Conservation (phyloP, 1,140 invertebrate genomes). For the Hestina assimilis region DNA sequence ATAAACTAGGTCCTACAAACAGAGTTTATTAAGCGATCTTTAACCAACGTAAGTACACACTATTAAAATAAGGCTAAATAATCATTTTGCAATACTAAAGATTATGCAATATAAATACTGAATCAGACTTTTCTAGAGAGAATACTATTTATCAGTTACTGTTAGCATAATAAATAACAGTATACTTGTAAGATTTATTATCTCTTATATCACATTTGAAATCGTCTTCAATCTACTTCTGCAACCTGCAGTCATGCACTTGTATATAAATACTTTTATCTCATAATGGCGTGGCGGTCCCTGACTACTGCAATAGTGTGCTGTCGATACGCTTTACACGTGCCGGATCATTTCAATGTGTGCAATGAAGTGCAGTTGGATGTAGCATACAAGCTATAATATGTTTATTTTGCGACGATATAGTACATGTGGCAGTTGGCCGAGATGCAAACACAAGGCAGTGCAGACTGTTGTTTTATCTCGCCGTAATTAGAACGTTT, state of each 20-base stretch:
- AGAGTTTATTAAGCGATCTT: conserved; percentile 11
- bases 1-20: conserved; percentile 15
- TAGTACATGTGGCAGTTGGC: conserved; percentile 38
- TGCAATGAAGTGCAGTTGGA: conserved; percentile 39
- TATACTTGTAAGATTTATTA: background rate
- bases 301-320: conserved; percentile 39
- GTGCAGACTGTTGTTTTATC: conserved; percentile 6
- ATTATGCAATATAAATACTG: background rate
- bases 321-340: conserved; percentile 53
- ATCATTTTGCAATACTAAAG: background rate
- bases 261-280: conserved; percentile 36
- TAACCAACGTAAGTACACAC: background rate
- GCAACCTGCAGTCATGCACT: conserved; percentile 26
- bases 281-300: conserved; percentile 34
- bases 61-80: background rate
- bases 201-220: conserved; percentile 1
- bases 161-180: background rate
- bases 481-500: conserved; percentile 9
- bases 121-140: background rate
- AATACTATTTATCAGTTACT: background rate
- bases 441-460: conserved; percentile 30
- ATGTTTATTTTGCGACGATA: conserved; percentile 41
- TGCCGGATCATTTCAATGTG: conserved; percentile 43
- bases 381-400: conserved; percentile 29
- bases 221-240: conserved; percentile 21